Conservation (phyloP, 2,888 invertebrate species). For the Cephonodes hylas region DNA sequence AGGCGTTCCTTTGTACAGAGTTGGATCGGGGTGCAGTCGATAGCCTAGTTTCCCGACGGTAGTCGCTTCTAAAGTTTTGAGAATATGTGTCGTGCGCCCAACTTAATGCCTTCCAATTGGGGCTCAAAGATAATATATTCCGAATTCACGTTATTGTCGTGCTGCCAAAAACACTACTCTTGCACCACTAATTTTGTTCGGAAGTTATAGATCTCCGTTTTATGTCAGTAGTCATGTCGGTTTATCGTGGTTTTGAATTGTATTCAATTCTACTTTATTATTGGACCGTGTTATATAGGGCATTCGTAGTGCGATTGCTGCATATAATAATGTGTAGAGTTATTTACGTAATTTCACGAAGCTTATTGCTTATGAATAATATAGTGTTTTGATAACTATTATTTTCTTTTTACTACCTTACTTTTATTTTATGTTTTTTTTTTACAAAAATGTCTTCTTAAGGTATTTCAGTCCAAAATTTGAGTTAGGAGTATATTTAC, state of each 20-base stretch:
- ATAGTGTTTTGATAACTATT: too few relatives aligned
- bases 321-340: too few relatives aligned
- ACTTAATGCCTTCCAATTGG: slow-evolving; percentile 51
- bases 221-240: not conserved
- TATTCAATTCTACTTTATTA: not conserved
- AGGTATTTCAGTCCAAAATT: too few relatives aligned
- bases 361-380: too few relatives aligned
- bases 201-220: not conserved
- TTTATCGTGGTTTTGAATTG: not conserved
- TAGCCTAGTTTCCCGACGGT: slow-evolving; percentile 60
- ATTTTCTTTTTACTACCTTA: too few relatives aligned
- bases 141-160: slow-evolving; percentile 30
- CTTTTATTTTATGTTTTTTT: too few relatives aligned
- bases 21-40: slow-evolving; percentile 60
- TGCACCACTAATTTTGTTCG: not conserved
- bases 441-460: too few relatives aligned
- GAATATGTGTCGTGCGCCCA: slow-evolving; percentile 57
- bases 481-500: too few relatives aligned
- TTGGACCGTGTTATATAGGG: not conserved
- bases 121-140: slow-evolving; percentile 50
- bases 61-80: slow-evolving; percentile 53
- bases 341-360: too few relatives aligned
- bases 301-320: too few relatives aligned
- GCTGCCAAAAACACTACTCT: slow-evolving; percentile 18
- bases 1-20: slow-evolving; percentile 61